Base-by-base conservation (phyloP, 1,140 invertebrate species). In the Drosophila guanche region DNA sequence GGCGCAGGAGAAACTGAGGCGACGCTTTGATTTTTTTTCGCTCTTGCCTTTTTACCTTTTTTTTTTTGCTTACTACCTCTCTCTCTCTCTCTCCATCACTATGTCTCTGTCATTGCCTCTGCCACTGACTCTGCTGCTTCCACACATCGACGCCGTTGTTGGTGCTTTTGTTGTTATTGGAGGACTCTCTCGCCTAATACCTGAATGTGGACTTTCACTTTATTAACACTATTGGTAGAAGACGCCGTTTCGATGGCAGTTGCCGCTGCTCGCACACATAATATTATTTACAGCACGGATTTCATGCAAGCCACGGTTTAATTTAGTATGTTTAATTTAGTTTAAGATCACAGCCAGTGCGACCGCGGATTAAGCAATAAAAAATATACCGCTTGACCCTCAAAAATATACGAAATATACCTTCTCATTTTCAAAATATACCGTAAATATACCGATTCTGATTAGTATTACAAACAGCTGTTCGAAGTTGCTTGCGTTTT, bases 11-110 rank as follows among this genome's bases (percentile, higher is more conserved):
- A 70, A 33, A 33, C 42, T 54, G 62, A 74, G 45, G 66, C 70
- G 78, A 73, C 61, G 77, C 67, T 85, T 85, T 85, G 72, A 73
- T 70, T 81, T 68, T 67, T 45, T 41, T 57, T 54, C 20, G 42
- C 65, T 22, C 46, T 29, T 12, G n/a, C 27, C 8, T 29, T 16
- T 33, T 55, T 55, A 43, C 40, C 40, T 55, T 68, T 52, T 60
- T 60, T 73, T 62, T 65, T 69, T 57, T 62, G 40, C 40, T 42
- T 45, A n/a, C 16, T 67, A 51, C n/a, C 10, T n/a, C 27, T 29
- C 7, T 8, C 29, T 29, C 27, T 33, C 33, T 37, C 10, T 4
- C 33, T 37, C 10, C 10, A 7, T 8, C 29, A 10, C 7, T 33
- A 7, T 37, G 33, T 37, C 33, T 4, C 33, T 37, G 33, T 37